Percentiles rank a stretch among this genome's conserved stretches.
phyloP scores from a whole-genome alignment of 2,113 vertebrate genomes.

The Sula dactylatra region DNA sequence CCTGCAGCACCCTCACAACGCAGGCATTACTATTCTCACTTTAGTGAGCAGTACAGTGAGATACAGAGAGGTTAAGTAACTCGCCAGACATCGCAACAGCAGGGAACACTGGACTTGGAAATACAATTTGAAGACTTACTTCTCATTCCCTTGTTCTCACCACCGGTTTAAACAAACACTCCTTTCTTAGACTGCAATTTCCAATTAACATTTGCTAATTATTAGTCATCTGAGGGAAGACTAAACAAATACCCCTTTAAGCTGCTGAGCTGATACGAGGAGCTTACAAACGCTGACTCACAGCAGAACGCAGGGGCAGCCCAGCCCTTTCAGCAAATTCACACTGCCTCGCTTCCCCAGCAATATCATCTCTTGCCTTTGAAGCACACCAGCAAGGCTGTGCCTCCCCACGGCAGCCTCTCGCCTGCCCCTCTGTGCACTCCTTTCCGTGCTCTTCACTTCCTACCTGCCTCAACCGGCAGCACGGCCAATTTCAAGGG shows the following conservation, averaged over 20 bases:
- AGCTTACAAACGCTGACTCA: background rate
- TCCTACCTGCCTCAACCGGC: accelerated
- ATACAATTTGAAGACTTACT: background rate
- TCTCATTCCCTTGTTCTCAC: background rate
- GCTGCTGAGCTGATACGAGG: background rate
- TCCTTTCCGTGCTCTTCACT: background rate
- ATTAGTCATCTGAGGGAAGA: background rate
- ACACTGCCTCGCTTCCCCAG: background rate
- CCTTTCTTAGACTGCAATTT: background rate
- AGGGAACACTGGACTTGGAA: background rate
- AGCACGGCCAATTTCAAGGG: accelerated
- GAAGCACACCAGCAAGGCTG: background rate
- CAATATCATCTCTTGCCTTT: background rate
- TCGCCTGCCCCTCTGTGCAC: no score
- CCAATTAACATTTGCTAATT: background rate
- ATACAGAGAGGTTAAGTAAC: background rate
- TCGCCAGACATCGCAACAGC: accelerated
- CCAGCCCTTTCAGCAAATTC: background rate
- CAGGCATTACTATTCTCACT: background rate
- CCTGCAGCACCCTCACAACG: accelerated
- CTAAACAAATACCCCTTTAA: background rate
- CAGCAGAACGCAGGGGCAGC: background rate
- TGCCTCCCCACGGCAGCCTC: background rate
- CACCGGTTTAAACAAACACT: background rate
- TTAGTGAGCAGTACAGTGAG: background rate